Base-by-base conservation (phyloP, 1,140 invertebrate species). In the Caenorhabditis latens region DNA sequence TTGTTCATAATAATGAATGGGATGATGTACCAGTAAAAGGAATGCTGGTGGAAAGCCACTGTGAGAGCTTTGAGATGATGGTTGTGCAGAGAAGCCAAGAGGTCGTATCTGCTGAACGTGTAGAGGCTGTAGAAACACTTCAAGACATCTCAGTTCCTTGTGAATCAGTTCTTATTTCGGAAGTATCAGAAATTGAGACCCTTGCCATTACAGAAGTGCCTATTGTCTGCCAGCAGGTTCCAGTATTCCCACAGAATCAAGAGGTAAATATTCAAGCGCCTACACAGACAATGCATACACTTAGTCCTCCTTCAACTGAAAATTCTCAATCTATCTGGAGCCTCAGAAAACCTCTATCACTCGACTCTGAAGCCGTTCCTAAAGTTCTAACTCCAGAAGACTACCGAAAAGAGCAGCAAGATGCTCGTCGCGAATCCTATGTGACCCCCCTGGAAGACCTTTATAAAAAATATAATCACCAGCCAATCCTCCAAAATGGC, bases 21-120 rank as follows among this genome's bases (percentile, higher is more conserved):
- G 42, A 53, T 57, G 16, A 58, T 16, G n/a, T 63, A 14, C 63
- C 48, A 19, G 58, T 40, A 1, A 42, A 61, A 48, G 61, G 53
- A 14, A 14, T n/a, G 11, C 4, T 48, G n/a, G 46, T 19, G 16
- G 58, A 67, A 50, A 42, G 61, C 32, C 21, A 83, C 11, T 0
- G 55, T 55, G 85, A 53, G 21, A 58, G 21, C 21, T 57, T 58
- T 87, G 79, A 75, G 46, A 53, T 50, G 63, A 19, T 63, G 57
- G 42, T 55, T 32, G 42, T 63, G 16, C 11, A 50, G 9, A 67
- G 42, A 43, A 53, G 55, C 50, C 55, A 55, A 42, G 85, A 50
- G 50, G 50, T 11, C 9, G 50, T 11, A 16, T 11, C 11, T 3
- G 50, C 3, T 53, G 50, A 53, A 14, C 50, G 5, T 4, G 50